Evolutionary conservation across 2,113 vertebrate species (phyloP), one percentile per base, ranked within the genome.

Genomic region (Neogobius melanostomus): DNA sequence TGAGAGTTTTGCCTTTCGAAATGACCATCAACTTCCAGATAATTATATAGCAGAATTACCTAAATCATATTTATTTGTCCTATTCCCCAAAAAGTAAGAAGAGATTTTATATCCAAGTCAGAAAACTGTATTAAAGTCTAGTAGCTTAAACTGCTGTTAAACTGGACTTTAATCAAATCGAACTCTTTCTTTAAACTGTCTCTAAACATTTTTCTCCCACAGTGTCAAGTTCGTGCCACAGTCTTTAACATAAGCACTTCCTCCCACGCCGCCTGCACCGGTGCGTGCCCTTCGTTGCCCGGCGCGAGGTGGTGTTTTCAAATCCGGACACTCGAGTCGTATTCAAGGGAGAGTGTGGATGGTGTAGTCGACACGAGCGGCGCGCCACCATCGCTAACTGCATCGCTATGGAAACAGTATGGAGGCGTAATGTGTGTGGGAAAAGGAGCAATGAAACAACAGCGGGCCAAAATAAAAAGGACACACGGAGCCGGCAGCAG

Each of bases 371-470:
- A 76, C 68, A 21, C 81, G 78, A 82, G 82, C 71, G 76, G 82
- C 64, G 62, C 69, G 64, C 80, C 85, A 88, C 83, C 76, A 42
- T 76, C 79, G 48, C 79, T 84, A 79, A 88, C 78, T 82, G 86
- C 85, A 89, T 90, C 79, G 85, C 90, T 88, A 91, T 91, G 88
- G 90, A 87, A 91, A 91, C 88, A 47, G 77, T 81, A 86, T 83
- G 88, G 85, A 89, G 87, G 90, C 87, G 87, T 87, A 86, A 12
- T 80, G 80, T 85, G 86, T 83, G 86, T 75, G 85, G 84, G 75
- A 64, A 79, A 83, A 77, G 82, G 77, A 85, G 85, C 81, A 87
- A 84, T 85, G 80, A 82, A 78, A 84, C 74, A 78, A 85, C 79
- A 86, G 76, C 71, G 81, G 81, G 77, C 62, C 61, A 72, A 74